Base-by-base conservation (phyloP, 2,113 vertebrate genomes). In the Peromyscus californicus region DNA sequence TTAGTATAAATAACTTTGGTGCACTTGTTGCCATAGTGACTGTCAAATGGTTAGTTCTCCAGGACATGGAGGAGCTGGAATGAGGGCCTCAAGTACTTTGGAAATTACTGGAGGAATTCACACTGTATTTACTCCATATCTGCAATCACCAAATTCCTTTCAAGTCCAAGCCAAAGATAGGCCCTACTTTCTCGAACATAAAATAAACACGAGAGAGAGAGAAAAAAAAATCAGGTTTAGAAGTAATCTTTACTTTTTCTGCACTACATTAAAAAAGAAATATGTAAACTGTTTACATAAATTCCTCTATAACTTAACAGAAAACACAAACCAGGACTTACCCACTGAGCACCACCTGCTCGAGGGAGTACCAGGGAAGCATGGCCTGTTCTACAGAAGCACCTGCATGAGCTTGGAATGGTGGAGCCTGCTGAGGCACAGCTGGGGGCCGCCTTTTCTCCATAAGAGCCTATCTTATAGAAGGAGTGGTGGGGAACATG, bases 101-200 rank as follows among this genome's bases (percentile, higher is more conserved):
- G 42, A 93, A 75, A 79, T 7, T 36, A 21, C 13, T 90, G 24
- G 5, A 95, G 48, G 36, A 96, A 92, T 80, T 87, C 89, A 89
- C 10, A 70, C 36, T 85, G 8, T 42, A 61, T 89, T 75, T 86
- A 67, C 15, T 91, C 65, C 45, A 0, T 54, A 95, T 91, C 39
- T 79, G 16, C 21, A 90, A 54, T 57, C 19, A 93, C 74, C 59
- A 92, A 86, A 93, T 78, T 89, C 76, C 48, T 72, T 90, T 97
- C 70, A 93, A 88, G 83, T 82, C 42, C 70, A 95, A 95, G 63
- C 24, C 57, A 94, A 96, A 94, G n/a, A 76, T 24, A 82, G 48
- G 19, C 42, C 84, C 36, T 74, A 8, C 48, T 90, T 87, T 80
- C 29, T 85, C 91, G 63, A 94, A 95, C 17, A 95, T 86, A 91